A percentile compares a stretch with the other conserved stretches of the same genome.
phyloP scores from a whole-genome alignment of 2,888 invertebrate genomes.

The Ditula angustiorana region DNA sequence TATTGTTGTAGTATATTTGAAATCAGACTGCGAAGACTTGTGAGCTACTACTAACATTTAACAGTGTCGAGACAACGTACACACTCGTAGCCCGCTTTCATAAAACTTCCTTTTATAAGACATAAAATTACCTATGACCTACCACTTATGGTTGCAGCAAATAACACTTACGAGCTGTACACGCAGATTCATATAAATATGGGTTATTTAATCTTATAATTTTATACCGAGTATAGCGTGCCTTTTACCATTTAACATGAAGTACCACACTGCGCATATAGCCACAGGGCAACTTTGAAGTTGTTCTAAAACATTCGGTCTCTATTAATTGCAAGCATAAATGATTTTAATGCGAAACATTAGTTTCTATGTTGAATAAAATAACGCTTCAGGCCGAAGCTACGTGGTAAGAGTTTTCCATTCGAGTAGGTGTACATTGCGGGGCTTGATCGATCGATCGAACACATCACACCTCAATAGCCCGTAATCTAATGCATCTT shows the following conservation, averaged over 20 bases:
- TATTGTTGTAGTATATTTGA: too few relatives aligned
- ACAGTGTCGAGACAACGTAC: not conserved
- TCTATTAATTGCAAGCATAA: conserved; percentile 74
- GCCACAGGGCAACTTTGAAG: conserved; percentile 55
- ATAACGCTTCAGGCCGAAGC: conserved; percentile 29
- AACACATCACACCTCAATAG: too few relatives aligned
- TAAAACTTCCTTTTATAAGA: not conserved
- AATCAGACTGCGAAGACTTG: too few relatives aligned
- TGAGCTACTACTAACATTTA: too few relatives aligned
- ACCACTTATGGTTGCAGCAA: conserved; percentile 13
- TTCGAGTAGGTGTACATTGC: too few relatives aligned
- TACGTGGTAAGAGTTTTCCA: too few relatives aligned
- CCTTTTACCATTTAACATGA: conserved; percentile 62
- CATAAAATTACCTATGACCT: conserved; percentile 26
- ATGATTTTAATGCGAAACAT: conserved; percentile 70
- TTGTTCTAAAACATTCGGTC: conserved; percentile 64
- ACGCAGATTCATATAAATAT: conserved; percentile 35
- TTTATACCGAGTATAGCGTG: conserved; percentile 61
- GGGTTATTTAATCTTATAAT: conserved; percentile 43
- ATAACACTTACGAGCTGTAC: conserved; percentile 23
- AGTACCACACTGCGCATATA: conserved; percentile 52
- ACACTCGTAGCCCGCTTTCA: not conserved
- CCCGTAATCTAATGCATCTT: too few relatives aligned
- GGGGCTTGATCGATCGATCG: too few relatives aligned
- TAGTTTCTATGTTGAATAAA: conserved; percentile 53